Percentiles rank a stretch among this genome's conserved stretches.
Evolutionary conservation across 2,888 invertebrate genomes (phyloP).

Genomic region (Aphodius sticticus): DNA sequence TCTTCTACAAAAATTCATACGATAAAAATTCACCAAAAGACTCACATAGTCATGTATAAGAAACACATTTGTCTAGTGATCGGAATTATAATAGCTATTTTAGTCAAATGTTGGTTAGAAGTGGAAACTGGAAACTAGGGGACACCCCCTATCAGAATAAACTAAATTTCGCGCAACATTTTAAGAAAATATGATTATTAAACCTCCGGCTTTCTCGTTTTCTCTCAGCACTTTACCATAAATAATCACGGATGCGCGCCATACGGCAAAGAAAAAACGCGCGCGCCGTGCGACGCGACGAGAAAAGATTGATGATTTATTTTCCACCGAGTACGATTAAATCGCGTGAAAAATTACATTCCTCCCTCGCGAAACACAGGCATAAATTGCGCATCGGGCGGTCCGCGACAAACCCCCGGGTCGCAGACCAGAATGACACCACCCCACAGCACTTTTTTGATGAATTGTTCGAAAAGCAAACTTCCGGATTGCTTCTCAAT

Average conservation of each 20-base stretch:
- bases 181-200: too few relatives aligned
- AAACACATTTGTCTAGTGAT: too few relatives aligned
- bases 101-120: too few relatives aligned
- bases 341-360: slow-evolving; percentile 29
- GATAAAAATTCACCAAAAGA: too few relatives aligned
- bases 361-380: slow-evolving; percentile 26
- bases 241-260: background rate
- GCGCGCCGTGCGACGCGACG: background rate
- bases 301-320: slow-evolving; percentile 19
- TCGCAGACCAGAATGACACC: background rate
- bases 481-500: background rate
- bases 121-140: too few relatives aligned
- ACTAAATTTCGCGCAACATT: too few relatives aligned
- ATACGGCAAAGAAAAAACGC: background rate
- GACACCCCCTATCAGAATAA: background rate
- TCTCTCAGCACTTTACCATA: slow-evolving; percentile 16
- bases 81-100: too few relatives aligned
- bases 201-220: background rate
- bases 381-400: slow-evolving; percentile 28
- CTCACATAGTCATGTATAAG: too few relatives aligned
- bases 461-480: slow-evolving; percentile 13
- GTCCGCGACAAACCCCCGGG: background rate
- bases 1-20: too few relatives aligned
- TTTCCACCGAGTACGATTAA: slow-evolving; percentile 26
- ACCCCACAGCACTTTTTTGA: slow-evolving; percentile 27